A percentile compares a stretch with the other conserved stretches of the same genome.
phyloP scores from a whole-genome alignment of 2,888 invertebrate species.

The Macroteleia sp. region DNA sequence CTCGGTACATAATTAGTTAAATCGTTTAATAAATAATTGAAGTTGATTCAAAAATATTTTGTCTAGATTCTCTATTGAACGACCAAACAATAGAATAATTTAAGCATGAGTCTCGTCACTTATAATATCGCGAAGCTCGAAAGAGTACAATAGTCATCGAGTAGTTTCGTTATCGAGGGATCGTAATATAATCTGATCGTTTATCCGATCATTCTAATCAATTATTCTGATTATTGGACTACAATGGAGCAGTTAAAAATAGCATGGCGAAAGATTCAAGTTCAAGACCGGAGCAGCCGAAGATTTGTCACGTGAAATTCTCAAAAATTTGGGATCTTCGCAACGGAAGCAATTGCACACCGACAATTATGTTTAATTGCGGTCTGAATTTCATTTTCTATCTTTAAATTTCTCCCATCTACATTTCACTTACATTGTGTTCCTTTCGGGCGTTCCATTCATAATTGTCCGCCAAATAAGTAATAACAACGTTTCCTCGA shows the following conservation, averaged over 20 bases:
- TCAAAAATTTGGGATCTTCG: too few relatives aligned
- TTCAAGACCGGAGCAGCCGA: slow-evolving; percentile 40
- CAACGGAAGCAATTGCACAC: too few relatives aligned
- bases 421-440: slow-evolving; percentile 50
- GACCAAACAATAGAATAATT: slow-evolving; percentile 41
- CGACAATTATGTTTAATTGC: slow-evolving; percentile 43
- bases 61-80: too few relatives aligned
- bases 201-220: slow-evolving; percentile 49
- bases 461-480: slow-evolving; percentile 54
- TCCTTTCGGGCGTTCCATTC: slow-evolving; percentile 43
- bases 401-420: slow-evolving; percentile 33
- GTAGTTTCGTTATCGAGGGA: slow-evolving; percentile 45
- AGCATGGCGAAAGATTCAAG: too few relatives aligned
- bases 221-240: slow-evolving; percentile 12
- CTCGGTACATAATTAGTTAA: too few relatives aligned
- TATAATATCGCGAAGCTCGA: slow-evolving; percentile 24
- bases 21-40: too few relatives aligned
- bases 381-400: slow-evolving; percentile 29
- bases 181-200: slow-evolving; percentile 48
- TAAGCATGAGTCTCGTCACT: slow-evolving; percentile 15
- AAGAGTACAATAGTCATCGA: slow-evolving; percentile 47
- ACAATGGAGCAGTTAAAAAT: too few relatives aligned
- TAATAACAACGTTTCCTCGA: slow-evolving; percentile 38
- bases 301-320: too few relatives aligned
- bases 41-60: too few relatives aligned